A percentile compares a stretch with the other conserved stretches of the same genome.
phyloP scores from a whole-genome alignment of 2,888 invertebrate species.

The Hydrotaea diabolus region DNA sequence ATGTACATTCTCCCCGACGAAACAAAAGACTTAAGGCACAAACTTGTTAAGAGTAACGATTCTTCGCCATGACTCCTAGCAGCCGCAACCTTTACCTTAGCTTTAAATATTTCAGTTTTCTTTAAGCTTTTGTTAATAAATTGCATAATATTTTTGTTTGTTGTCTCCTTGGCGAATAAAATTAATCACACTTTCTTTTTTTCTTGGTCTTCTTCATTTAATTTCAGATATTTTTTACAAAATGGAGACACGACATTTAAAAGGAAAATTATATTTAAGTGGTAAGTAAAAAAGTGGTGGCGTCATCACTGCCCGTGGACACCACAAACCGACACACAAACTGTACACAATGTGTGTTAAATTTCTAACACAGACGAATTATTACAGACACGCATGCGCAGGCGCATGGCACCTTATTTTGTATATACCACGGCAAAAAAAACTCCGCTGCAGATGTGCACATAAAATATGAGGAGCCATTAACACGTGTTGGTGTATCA shows the following conservation, averaged over 20 bases:
- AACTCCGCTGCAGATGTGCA: no score
- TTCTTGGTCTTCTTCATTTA: conserved; percentile 57
- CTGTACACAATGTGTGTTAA: background rate
- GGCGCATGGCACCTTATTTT: conserved; percentile 7
- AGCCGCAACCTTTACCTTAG: no score
- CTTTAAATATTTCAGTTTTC: no score
- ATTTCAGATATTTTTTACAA: conserved; percentile 74
- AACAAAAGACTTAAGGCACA: conserved; percentile 26
- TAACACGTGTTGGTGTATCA: conserved; percentile 1
- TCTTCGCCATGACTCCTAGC: no score
- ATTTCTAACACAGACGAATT: background rate
- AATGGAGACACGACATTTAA: conserved; percentile 72
- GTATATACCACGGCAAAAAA: background rate
- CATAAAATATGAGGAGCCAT: background rate
- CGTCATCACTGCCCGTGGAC: background rate
- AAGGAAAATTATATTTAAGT: conserved; percentile 68
- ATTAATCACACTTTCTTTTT: conserved; percentile 27
- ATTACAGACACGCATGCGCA: conserved; percentile 34
- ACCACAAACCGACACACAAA: background rate
- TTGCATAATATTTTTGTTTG: background rate
- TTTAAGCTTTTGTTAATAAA: background rate
- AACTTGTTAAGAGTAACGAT: no score
- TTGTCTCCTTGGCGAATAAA: background rate
- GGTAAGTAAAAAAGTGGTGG: conserved; percentile 72
- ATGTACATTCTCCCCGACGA: background rate